A percentile compares a stretch with the other conserved stretches of the same genome.
phyloP scores from a whole-genome alignment of 1,140 invertebrate genomes.

The Drosophila eugracilis region DNA sequence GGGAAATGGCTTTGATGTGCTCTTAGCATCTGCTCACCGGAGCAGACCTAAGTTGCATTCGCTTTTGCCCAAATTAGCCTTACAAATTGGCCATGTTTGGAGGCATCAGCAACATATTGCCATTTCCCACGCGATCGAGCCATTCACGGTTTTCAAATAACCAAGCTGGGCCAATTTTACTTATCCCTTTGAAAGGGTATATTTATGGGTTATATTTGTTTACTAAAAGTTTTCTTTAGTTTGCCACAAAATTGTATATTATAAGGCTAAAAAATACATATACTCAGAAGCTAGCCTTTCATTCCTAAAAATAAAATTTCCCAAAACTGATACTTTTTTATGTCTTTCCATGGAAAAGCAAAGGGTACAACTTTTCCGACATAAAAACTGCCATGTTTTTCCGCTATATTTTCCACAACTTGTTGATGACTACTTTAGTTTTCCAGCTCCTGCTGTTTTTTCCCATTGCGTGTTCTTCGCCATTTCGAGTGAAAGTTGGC shows the following conservation, averaged over 20 bases:
- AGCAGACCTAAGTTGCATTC: slow-evolving; percentile 34
- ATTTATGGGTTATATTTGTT: background rate
- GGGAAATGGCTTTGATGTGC: slow-evolving; percentile 47
- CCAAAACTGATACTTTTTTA: too few species aligned
- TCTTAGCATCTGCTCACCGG: slow-evolving; percentile 12
- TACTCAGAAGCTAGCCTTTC: too few species aligned
- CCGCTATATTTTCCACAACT: slow-evolving; percentile 5
- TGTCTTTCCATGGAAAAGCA: too few species aligned
- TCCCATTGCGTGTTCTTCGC: slow-evolving; percentile 42
- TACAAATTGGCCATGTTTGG: slow-evolving; percentile 36
- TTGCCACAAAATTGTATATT: too few species aligned
- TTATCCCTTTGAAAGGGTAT: background rate
- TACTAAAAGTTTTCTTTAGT: background rate
- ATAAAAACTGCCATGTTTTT: background rate
- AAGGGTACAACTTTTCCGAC: too few species aligned
- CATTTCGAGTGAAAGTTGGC: slow-evolving; percentile 48
- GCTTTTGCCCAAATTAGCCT: slow-evolving; percentile 54
- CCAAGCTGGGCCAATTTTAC: background rate
- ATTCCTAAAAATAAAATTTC: too few species aligned
- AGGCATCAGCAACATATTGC: slow-evolving; percentile 44
- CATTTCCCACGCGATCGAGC: slow-evolving; percentile 61
- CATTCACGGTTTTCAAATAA: slow-evolving; percentile 18
- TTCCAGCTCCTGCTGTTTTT: background rate
- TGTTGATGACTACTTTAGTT: slow-evolving; percentile 41
- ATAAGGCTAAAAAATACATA: too few species aligned